These are phyloP conservation scores for Volucella bombylans DNA, from an alignment of 2,888 invertebrate species.

Conservation along the genomic window DNA sequence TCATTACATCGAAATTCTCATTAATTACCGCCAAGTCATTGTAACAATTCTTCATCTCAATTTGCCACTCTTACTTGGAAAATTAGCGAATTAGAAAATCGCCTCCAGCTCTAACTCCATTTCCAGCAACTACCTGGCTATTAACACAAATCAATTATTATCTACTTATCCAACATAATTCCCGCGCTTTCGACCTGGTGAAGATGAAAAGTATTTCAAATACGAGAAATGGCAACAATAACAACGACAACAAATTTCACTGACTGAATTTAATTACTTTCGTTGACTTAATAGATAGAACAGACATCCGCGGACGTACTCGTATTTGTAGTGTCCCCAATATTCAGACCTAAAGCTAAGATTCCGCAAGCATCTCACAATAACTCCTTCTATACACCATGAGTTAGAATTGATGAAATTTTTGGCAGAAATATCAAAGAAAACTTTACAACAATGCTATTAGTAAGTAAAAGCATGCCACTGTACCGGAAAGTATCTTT, in stretches of 20 bases:
- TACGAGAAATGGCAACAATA: neutral
- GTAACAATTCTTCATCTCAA: neutral
- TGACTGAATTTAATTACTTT: slow-evolving; percentile 24
- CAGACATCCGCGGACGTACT: slow-evolving; percentile 13
- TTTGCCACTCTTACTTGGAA: slow-evolving; percentile 17
- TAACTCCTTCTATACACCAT: slow-evolving; percentile 2
- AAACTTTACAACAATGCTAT: slow-evolving; percentile 6
- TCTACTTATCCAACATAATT: neutral
- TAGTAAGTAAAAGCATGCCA: too few species aligned
- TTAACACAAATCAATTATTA: slow-evolving; percentile 51
- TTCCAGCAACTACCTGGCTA: slow-evolving; percentile 2
- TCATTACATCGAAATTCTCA: too few species aligned
- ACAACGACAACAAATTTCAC: slow-evolving; percentile 2
- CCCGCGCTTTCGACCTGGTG: neutral
- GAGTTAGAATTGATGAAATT: slow-evolving; percentile 18
- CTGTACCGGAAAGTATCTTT: slow-evolving; percentile 27
- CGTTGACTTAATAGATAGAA: slow-evolving; percentile 15
- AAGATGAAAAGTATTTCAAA: neutral
- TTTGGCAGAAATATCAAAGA: slow-evolving; percentile 19
- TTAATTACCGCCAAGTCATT: too few species aligned
- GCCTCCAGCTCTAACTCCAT: neutral
- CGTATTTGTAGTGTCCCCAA: slow-evolving; percentile 14
- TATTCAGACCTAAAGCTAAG: slow-evolving; percentile 21
- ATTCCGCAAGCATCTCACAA: neutral
- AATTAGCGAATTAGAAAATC: slow-evolving; percentile 49